phyloP scores from a whole-genome alignment of 2,888 invertebrate species.

The Lycaena phlaeas region DNA sequence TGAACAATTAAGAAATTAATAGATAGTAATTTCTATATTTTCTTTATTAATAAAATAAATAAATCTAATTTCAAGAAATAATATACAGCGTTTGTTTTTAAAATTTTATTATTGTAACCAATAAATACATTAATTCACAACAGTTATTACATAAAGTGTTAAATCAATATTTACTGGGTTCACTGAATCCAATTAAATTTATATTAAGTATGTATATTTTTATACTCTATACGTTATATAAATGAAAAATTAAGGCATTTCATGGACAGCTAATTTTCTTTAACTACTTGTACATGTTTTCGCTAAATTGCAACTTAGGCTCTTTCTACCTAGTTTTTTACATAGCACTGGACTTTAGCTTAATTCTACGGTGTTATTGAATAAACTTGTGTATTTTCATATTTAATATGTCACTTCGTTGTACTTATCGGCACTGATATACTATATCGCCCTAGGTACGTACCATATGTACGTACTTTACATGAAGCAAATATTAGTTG shows the following conservation, averaged over 20 bases:
- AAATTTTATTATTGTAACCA: slow-evolving; percentile 57
- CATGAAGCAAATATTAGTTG: background rate
- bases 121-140: slow-evolving; percentile 69
- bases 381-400: slow-evolving; percentile 16
- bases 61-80: too few species aligned
- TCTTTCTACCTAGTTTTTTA: too few species aligned
- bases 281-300: background rate
- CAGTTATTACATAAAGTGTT: slow-evolving; percentile 50
- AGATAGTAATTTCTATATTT: too few species aligned
- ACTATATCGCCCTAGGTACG: background rate
- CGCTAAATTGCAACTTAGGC: too few species aligned
- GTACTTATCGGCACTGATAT: slow-evolving; percentile 18
- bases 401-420: slow-evolving; percentile 22
- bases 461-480: background rate
- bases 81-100: slow-evolving; percentile 30
- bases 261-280: slow-evolving; percentile 8
- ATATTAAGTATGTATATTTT: slow-evolving; percentile 24
- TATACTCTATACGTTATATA: slow-evolving; percentile 18
- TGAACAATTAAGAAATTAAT: too few species aligned
- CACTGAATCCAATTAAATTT: slow-evolving; percentile 18
- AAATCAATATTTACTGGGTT: slow-evolving; percentile 37
- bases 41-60: too few species aligned
- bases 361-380: background rate
- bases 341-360: background rate
- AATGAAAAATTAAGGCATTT: slow-evolving; percentile 9